Percentiles rank a stretch among this genome's conserved stretches.
Conservation (phyloP, 2,888 invertebrate genomes). For the Xestia rhomboidea region DNA sequence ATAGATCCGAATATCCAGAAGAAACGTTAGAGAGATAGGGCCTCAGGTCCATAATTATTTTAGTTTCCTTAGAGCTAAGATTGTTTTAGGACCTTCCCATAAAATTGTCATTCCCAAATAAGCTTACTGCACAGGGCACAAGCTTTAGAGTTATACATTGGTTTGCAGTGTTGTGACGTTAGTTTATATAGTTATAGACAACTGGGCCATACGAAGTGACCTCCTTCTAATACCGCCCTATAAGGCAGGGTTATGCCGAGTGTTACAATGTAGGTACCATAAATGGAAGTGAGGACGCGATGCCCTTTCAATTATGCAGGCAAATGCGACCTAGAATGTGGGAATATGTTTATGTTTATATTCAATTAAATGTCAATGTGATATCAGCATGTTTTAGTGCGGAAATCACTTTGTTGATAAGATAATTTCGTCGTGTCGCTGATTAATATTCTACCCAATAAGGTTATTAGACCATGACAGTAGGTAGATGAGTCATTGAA, state of each 20-base stretch:
- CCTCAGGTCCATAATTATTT: too few species aligned
- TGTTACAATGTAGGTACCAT: constrained; percentile 71
- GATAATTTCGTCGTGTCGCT: constrained; percentile 13
- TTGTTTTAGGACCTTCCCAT: not conserved
- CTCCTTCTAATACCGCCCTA: constrained; percentile 69
- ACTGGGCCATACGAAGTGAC: constrained; percentile 56
- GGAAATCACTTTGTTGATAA: constrained; percentile 32
- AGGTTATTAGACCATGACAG: constrained; percentile 11
- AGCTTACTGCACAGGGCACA: not conserved
- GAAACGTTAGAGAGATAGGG: too few species aligned
- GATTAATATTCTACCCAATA: constrained; percentile 18
- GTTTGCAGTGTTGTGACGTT: not conserved
- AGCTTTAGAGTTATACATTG: not conserved
- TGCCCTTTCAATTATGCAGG: constrained; percentile 72
- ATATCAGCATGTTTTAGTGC: constrained; percentile 25
- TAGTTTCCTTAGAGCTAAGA: not conserved
- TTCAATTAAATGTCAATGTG: constrained; percentile 36
- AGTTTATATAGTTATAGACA: constrained; percentile 26
- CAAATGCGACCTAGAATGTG: constrained; percentile 73
- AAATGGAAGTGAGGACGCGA: constrained; percentile 72
- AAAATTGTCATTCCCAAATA: not conserved
- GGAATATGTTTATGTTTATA: constrained; percentile 43
- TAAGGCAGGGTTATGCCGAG: constrained; percentile 72
- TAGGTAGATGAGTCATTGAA: constrained; percentile 1
- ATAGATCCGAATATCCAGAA: too few species aligned